Conservation (phyloP, 2,888 invertebrate genomes). For the Brachylomia viminalis region DNA sequence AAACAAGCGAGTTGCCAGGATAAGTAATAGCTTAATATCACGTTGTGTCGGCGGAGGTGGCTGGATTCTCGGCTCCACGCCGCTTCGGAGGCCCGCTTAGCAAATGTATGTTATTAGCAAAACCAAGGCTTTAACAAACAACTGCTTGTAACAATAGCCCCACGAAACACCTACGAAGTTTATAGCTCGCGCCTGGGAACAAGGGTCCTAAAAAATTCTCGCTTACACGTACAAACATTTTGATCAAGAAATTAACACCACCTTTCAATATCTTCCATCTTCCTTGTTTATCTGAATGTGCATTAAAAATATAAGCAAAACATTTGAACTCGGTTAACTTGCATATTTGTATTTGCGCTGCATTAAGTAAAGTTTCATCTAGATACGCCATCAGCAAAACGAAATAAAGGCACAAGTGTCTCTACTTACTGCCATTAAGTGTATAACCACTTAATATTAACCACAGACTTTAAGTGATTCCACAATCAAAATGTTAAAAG, state of each 20-base stretch:
- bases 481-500: slow-evolving; percentile 31
- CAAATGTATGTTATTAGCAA: slow-evolving; percentile 85
- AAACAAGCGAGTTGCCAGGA: slow-evolving; percentile 82
- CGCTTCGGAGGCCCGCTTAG: slow-evolving; percentile 75
- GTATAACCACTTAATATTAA: slow-evolving; percentile 49
- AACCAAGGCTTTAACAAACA: slow-evolving; percentile 78
- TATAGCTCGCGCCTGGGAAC: slow-evolving; percentile 33
- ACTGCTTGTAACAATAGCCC: slow-evolving; percentile 77
- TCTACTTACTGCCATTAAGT: slow-evolving; percentile 39
- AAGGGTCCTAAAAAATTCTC: slow-evolving; percentile 7
- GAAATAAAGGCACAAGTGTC: slow-evolving; percentile 39
- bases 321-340: slow-evolving; percentile 68
- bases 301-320: slow-evolving; percentile 62
- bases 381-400: slow-evolving; percentile 43
- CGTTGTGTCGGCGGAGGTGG: slow-evolving; percentile 83
- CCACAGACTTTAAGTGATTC: slow-evolving; percentile 28
- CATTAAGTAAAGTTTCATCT: slow-evolving; percentile 49
- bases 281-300: slow-evolving; percentile 18
- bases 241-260: slow-evolving; percentile 31
- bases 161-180: slow-evolving; percentile 55
- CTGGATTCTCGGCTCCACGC: slow-evolving; percentile 85
- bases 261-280: slow-evolving; percentile 18
- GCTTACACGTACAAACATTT: neutral
- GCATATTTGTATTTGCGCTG: slow-evolving; percentile 61
- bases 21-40: slow-evolving; percentile 90